These are phyloP conservation scores for Drosophila tani DNA, from an alignment of 1,140 invertebrate species.

Conservation along the genomic window DNA sequence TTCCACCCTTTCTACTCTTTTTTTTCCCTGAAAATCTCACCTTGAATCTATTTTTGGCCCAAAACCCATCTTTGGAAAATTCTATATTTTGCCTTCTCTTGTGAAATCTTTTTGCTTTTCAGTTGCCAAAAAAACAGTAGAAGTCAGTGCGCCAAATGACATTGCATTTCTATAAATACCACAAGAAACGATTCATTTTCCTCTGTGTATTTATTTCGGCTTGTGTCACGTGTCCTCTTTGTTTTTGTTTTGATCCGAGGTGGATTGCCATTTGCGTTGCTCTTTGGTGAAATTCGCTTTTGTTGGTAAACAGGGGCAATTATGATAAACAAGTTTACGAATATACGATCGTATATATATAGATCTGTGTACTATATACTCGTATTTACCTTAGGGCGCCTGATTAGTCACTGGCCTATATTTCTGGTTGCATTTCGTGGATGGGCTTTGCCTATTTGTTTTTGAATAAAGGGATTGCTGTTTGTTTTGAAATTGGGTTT, in stretches of 20 bases:
- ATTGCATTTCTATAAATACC: slow-evolving; percentile 45
- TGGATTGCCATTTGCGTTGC: slow-evolving; percentile 40
- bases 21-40: not conserved
- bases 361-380: not conserved
- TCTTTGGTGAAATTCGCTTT: slow-evolving; percentile 58
- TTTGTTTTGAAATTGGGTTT: no score
- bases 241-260: slow-evolving; percentile 38
- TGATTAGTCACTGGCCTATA: slow-evolving; percentile 19
- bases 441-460: slow-evolving; percentile 5
- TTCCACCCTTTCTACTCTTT: not conserved
- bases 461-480: no score
- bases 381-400: not conserved
- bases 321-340: slow-evolving; percentile 74
- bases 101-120: slow-evolving; percentile 52
- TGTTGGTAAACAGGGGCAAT: slow-evolving; percentile 42
- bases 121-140: slow-evolving; percentile 5
- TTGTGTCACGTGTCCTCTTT: slow-evolving; percentile 32
- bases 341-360: slow-evolving; percentile 2
- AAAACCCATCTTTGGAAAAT: slow-evolving; percentile 10
- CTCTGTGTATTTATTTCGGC: slow-evolving; percentile 1
- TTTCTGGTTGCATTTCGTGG: not conserved
- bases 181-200: slow-evolving; percentile 46
- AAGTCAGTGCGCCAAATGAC: slow-evolving; percentile 30
- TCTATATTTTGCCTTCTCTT: slow-evolving; percentile 33
- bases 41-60: not conserved